A percentile compares a stretch with the other conserved stretches of the same genome.
phyloP scores from a whole-genome alignment of 2,797 vertebrate species.

The Otus scops region DNA sequence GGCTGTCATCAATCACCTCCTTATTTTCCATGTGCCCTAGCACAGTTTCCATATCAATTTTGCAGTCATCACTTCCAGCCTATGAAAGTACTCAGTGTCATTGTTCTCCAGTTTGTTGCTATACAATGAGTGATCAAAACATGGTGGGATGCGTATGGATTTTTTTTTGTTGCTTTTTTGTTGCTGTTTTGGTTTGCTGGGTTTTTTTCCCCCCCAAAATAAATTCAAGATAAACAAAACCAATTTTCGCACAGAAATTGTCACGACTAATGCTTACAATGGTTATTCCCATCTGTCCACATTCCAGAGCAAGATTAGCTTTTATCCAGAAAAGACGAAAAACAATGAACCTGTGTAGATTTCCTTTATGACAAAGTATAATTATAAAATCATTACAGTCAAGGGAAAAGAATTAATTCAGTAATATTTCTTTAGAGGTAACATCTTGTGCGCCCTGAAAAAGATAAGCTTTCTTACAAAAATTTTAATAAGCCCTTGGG shows the following conservation, averaged over 20 bases:
- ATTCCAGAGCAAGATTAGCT: slow-evolving; percentile 15
- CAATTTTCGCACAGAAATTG: not conserved
- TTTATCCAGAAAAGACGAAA: not conserved
- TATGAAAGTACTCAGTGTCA: not conserved
- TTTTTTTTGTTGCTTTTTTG: not conserved
- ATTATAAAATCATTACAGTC: slow-evolving; percentile 40
- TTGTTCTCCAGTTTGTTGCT: not conserved
- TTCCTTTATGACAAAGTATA: slow-evolving; percentile 38
- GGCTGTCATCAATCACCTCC: too few species aligned
- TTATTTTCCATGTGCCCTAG: too few species aligned
- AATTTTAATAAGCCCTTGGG: slow-evolving; percentile 46
- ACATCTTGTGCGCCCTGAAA: slow-evolving; percentile 9
- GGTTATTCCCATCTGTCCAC: slow-evolving; percentile 12
- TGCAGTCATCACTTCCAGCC: not conserved
- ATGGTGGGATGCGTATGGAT: not conserved
- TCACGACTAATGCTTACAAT: not conserved
- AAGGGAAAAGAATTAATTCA: slow-evolving; percentile 27
- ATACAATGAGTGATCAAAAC: not conserved
- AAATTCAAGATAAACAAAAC: not conserved
- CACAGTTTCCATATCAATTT: not conserved
- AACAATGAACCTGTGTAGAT: not conserved
- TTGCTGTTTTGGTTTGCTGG: not conserved
- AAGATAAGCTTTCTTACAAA: not conserved
- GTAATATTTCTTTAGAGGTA: slow-evolving; percentile 21
- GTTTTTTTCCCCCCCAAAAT: not conserved